These are phyloP conservation scores for Sinopyrophorus schimmeli DNA, from an alignment of 2,888 invertebrate genomes.

Conservation along the genomic window DNA sequence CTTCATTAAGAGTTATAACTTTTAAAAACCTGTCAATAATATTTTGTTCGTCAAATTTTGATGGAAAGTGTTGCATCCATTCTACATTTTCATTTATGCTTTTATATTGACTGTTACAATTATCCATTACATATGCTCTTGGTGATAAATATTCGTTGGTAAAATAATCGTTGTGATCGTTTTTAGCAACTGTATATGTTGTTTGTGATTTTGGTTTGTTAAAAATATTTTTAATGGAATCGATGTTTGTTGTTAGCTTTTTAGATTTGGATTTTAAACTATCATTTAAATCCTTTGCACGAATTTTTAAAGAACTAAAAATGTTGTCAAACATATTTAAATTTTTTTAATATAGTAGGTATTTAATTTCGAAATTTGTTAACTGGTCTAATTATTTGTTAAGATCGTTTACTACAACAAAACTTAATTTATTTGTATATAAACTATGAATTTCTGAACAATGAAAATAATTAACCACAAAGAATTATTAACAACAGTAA, in stretches of 20 bases:
- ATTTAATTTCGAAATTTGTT: no score
- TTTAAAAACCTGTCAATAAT: constrained; percentile 62
- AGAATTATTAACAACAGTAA: no score
- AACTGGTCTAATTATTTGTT: no score
- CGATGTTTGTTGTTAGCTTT: constrained; percentile 49
- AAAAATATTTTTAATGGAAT: constrained; percentile 48
- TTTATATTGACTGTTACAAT: constrained; percentile 57
- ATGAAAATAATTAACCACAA: no score
- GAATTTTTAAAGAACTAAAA: constrained; percentile 54
- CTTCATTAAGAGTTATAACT: constrained; percentile 59
- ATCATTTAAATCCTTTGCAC: constrained; percentile 54
- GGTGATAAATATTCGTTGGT: constrained; percentile 60
- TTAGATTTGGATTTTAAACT: constrained; percentile 51
- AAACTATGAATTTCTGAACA: no score
- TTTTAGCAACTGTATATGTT: constrained; percentile 47
- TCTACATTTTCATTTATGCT: constrained; percentile 54
- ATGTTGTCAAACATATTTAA: constrained; percentile 58
- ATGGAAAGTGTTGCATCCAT: constrained; percentile 53
- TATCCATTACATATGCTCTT: constrained; percentile 58
- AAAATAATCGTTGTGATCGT: constrained; percentile 48
- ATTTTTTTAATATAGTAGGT: no score
- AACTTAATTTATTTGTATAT: no score
- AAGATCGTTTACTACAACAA: no score
- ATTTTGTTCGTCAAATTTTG: constrained; percentile 58
- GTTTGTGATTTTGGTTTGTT: constrained; percentile 47